A percentile compares a stretch with the other conserved stretches of the same genome.
Evolutionary conservation across 2,888 invertebrate species (phyloP).

Genomic region (Nomada fabriciana): DNA sequence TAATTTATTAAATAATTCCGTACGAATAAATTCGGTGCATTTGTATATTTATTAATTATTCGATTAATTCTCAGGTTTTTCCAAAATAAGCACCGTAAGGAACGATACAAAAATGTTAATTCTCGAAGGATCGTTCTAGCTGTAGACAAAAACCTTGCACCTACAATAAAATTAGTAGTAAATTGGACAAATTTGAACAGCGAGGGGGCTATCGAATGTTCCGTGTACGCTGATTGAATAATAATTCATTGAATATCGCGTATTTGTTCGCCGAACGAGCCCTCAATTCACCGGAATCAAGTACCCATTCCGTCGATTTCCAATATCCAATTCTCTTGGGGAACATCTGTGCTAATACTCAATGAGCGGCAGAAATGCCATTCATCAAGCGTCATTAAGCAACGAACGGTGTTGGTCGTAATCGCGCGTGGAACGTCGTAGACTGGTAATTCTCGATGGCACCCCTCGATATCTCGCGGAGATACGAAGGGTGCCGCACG

Average conservation of each 20-base stretch:
- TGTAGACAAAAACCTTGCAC: too few relatives aligned
- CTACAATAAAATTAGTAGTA: too few relatives aligned
- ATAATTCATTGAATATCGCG: slow-evolving; percentile 8
- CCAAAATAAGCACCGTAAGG: too few relatives aligned
- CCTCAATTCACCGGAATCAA: slow-evolving; percentile 31
- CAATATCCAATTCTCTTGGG: slow-evolving; percentile 59
- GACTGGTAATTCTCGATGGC: slow-evolving; percentile 56
- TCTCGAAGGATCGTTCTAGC: too few relatives aligned
- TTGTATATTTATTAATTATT: too few relatives aligned
- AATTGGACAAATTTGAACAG: neutral
- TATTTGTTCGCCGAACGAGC: slow-evolving; percentile 29
- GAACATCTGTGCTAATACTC: slow-evolving; percentile 45
- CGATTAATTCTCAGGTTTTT: too few relatives aligned
- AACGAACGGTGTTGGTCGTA: slow-evolving; percentile 37
- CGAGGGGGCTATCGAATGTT: neutral
- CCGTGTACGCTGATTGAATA: neutral
- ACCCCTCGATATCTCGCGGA: slow-evolving; percentile 13
- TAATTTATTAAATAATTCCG: too few relatives aligned
- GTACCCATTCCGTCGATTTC: slow-evolving; percentile 39
- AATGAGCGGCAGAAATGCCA: slow-evolving; percentile 47
- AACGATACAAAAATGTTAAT: too few relatives aligned
- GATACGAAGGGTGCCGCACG: neutral
- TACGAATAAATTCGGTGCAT: too few relatives aligned
- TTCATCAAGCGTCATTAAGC: slow-evolving; percentile 60
- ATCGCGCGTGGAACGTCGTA: slow-evolving; percentile 22